Conservation (phyloP, 2,888 invertebrate species). For the Acronicta psi region DNA sequence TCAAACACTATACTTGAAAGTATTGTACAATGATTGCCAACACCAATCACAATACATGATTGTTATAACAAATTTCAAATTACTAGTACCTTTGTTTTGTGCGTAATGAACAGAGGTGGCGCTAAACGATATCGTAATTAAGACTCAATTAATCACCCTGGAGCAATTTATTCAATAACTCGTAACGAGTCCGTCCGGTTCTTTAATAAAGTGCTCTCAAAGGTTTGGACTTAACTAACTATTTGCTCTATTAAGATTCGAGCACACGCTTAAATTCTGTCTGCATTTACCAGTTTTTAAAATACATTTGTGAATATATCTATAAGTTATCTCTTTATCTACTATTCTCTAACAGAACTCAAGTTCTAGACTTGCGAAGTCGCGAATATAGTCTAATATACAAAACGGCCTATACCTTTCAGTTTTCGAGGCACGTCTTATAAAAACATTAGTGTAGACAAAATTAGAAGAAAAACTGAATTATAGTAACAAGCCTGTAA, state of each 20-base stretch:
- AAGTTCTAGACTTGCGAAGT: no score
- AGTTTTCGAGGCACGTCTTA: no score
- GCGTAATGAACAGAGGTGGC: conserved; percentile 71
- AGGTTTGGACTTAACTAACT: conserved; percentile 53
- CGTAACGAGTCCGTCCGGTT: conserved; percentile 72
- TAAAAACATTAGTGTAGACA: no score
- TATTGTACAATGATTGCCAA: conserved; percentile 9
- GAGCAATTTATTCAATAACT: conserved; percentile 84
- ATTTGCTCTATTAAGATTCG: conserved; percentile 49
- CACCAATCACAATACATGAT: conserved; percentile 18
- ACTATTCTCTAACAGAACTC: no score
- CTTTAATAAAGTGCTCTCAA: conserved; percentile 69
- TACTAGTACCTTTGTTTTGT: conserved; percentile 59
- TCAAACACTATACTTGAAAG: neutral
- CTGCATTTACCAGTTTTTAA: no score
- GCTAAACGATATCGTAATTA: conserved; percentile 87
- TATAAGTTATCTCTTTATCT: no score
- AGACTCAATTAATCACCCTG: conserved; percentile 84
- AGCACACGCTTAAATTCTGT: conserved; percentile 31
- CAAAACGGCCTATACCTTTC: no score
- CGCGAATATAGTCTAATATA: no score
- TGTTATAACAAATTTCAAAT: conserved; percentile 46
- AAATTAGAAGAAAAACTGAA: conserved; percentile 4
- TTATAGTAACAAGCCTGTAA: neutral
- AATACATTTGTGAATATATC: no score